Evolutionary conservation across 2,113 vertebrate genomes (phyloP).

Genomic region (Mormoops blainvillei): DNA sequence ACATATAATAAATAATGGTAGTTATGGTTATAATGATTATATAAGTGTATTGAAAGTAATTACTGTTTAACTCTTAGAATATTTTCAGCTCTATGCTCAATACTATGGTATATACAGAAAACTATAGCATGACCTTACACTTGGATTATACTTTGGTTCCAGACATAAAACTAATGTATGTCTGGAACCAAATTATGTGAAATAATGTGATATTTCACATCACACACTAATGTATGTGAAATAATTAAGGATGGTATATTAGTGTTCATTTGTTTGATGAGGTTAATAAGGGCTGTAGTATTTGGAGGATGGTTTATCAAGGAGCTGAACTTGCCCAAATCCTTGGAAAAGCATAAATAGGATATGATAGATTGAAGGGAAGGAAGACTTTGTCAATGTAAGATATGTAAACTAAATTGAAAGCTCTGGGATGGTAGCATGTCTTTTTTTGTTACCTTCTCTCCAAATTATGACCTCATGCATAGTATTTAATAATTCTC

Average conservation of each 20-base stretch:
- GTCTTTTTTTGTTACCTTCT: not conserved
- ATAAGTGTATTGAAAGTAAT: not conserved
- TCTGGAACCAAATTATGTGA: too few species aligned
- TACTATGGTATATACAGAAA: not conserved
- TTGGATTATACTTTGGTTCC: not conserved
- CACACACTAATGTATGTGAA: too few species aligned
- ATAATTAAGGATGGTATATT: not conserved
- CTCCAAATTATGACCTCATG: not conserved
- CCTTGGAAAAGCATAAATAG: not conserved
- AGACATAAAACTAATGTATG: not conserved
- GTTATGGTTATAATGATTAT: not conserved
- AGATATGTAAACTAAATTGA: not conserved
- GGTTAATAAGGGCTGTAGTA: not conserved
- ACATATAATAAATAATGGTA: not conserved
- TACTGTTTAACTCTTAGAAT: not conserved
- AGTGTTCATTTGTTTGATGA: not conserved
- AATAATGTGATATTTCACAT: too few species aligned
- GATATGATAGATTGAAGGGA: not conserved
- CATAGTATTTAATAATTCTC: not conserved
- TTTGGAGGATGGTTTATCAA: conserved; percentile 1
- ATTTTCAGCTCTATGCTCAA: not conserved
- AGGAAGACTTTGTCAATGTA: not conserved
- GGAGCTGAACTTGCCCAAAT: not conserved
- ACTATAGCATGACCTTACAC: not conserved
- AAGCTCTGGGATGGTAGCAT: not conserved